These are phyloP conservation scores for Melanotaenia boesemani DNA, from an alignment of 2,797 vertebrate genomes.

Conservation along the genomic window DNA sequence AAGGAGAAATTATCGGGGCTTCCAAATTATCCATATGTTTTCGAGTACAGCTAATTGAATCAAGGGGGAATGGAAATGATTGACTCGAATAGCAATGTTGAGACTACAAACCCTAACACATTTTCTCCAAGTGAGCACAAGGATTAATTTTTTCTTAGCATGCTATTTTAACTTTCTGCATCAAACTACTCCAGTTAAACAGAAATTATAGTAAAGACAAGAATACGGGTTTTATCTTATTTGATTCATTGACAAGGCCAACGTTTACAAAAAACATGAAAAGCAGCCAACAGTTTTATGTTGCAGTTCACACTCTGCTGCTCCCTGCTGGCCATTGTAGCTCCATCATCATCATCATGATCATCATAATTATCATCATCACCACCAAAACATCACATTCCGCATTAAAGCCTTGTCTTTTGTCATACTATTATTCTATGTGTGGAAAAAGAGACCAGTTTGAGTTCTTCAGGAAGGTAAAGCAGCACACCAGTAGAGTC, in stretches of 20 bases:
- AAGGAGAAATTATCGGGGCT: constrained; percentile 67
- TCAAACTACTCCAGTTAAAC: constrained; percentile 53
- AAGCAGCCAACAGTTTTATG: not conserved
- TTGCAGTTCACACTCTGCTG: constrained; percentile 66
- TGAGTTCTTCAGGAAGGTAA: constrained; percentile 2
- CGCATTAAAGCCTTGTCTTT: constrained; percentile 42
- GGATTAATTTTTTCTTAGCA: constrained; percentile 41
- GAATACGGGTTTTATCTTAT: constrained; percentile 28
- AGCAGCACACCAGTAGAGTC: constrained; percentile 28
- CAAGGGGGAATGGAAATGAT: constrained; percentile 72
- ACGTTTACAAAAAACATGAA: constrained; percentile 30
- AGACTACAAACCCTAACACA: constrained; percentile 57
- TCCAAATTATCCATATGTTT: constrained; percentile 79
- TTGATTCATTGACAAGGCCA: constrained; percentile 12
- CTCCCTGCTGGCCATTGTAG: constrained; percentile 76
- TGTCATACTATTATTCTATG: constrained; percentile 31
- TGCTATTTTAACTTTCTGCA: constrained; percentile 49
- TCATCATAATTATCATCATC: constrained; percentile 9
- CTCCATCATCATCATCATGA: constrained; percentile 17
- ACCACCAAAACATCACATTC: constrained; percentile 18
- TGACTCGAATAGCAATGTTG: constrained; percentile 68
- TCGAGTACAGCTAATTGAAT: constrained; percentile 74
- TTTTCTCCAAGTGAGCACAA: constrained; percentile 61
- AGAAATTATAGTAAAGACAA: constrained; percentile 38
- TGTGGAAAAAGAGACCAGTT: constrained; percentile 25